Base-by-base conservation (phyloP, 2,888 invertebrate genomes). In the Latrodectus hesperus region DNA sequence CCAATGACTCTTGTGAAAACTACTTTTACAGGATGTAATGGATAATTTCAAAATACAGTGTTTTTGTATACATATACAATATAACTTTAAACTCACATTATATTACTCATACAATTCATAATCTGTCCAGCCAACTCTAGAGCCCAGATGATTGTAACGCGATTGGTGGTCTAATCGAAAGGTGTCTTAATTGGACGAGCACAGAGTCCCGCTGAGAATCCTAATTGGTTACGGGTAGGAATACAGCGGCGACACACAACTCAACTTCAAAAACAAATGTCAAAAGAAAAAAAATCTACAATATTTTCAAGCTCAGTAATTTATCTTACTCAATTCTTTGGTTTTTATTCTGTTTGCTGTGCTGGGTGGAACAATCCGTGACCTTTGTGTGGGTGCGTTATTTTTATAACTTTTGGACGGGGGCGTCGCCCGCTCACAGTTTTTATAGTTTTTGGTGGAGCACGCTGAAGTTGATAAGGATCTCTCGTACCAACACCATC, bases 391-490 rank as follows among this genome's bases (percentile, higher is more conserved):
- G 86, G 86, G 86, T 71, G 86, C 81, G 81, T 86, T 86, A 86
- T 86, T 81, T 86, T 72, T 86, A 77, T 84, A 17, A 49, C 64
- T 78, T 76, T 84, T 84, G 12, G 55, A 77, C 77, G 81, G 86
- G 86, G 86, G 86, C 86, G 86, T 86, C 86, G 76, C 86, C 81
- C 81, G 81, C 67, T 72, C 17, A 60, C 70, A 77, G 77, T 77
- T 81, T 86, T 86, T 86, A 86, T 81, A 86, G 86, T 81, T 86
- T 86, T 81, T 86, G 86, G 86, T 81, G 86, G 86, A 77, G 86
- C 81, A 76, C n/a, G 64, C 16, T 55, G 16, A 55, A 14, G 22
- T 22, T n/a, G n/a, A n/a, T 85, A 85, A 85, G 85, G 65, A 51
- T 73, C 53, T 22, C 22, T 22, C n/a, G 1, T 22, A 22, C 22